Percentiles rank a stretch among this genome's conserved stretches.
Evolutionary conservation across 2,888 invertebrate species (phyloP).

Genomic region (Vesta saturnalis): DNA sequence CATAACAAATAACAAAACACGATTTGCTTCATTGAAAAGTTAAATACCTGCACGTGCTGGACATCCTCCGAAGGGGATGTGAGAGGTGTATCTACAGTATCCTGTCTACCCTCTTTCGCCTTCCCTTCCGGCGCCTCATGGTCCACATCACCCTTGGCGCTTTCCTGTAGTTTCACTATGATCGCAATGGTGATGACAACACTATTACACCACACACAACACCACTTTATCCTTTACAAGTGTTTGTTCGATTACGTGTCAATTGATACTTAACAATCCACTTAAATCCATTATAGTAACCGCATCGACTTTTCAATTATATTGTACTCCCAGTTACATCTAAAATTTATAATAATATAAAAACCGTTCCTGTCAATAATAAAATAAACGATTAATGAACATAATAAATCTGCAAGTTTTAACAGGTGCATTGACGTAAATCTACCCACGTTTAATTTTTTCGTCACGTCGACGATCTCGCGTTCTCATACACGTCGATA

Average conservation of each 20-base stretch:
- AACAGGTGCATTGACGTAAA: constrained; percentile 24
- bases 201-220: constrained; percentile 21
- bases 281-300: constrained; percentile 12
- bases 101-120: constrained; percentile 71
- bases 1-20: background rate
- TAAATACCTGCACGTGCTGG: constrained; percentile 44
- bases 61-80: constrained; percentile 63
- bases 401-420: constrained; percentile 12
- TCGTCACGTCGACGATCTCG: background rate
- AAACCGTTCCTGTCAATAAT: background rate
- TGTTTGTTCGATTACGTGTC: constrained; percentile 9
- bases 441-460: constrained; percentile 13
- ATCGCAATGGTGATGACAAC: constrained; percentile 63
- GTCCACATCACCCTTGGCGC: constrained; percentile 69
- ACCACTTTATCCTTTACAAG: constrained; percentile 7
- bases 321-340: background rate
- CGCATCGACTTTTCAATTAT: background rate
- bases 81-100: constrained; percentile 65
- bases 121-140: constrained; percentile 71
- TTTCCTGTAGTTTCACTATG: constrained; percentile 76
- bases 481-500: constrained; percentile 20
- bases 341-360: background rate
- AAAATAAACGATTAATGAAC: constrained; percentile 18
- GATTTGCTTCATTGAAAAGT: constrained; percentile 10
- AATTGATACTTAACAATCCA: constrained; percentile 3